Evolutionary conservation across 2,888 invertebrate genomes (phyloP), one percentile per base, ranked within the genome.

Genomic region (Chaetoderma sp.): DNA sequence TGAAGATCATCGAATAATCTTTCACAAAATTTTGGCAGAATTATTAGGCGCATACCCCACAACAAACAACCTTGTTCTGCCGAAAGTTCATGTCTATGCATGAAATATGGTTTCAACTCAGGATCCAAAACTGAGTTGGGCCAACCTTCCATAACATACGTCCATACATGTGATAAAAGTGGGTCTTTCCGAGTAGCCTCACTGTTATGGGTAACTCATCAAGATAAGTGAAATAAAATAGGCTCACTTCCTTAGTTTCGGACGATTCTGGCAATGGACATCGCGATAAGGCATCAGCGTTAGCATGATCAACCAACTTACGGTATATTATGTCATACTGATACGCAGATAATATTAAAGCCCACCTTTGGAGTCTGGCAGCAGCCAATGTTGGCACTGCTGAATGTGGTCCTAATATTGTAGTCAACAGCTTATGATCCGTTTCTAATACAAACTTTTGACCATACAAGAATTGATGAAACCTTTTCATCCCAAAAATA

Each of bases 351-450:
- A 70, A 36, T 25, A 52, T 45, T 33, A 70, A 28, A 13, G 83
- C 82, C 75, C 78, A 84, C 32, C 82, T 64, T 66, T 83, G 82
- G 52, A 85, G 63, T 33, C 83, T 67, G 21, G 81, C 77, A 8
- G 83, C 77, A 30, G 81, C 79, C 30, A 79, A 71, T 58, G 70
- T 52, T 74, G 82, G 67, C 78, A 82, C 25, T 70, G 66, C 64
- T 33, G 50, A 58, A 45, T 72, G 63, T 50, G 58, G 64, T 8
- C 68, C 73, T 8, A 68, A 50, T 18, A 73, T 62, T n/a, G 55
- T 32, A 8, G 52, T 52, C 21, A 72, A 28, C 1, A 70, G 70
- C 32, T 71, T 60, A 56, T 70, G 63, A 39, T 73, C 69, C 8
- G 74, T 71, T 13, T 61, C n/a, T 33, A 70, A 21, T 32, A 44